A percentile compares a stretch with the other conserved stretches of the same genome.
These are phyloP conservation scores for Polyergus mexicanus DNA, from an alignment of 1,140 invertebrate genomes.

Conservation along the genomic window DNA sequence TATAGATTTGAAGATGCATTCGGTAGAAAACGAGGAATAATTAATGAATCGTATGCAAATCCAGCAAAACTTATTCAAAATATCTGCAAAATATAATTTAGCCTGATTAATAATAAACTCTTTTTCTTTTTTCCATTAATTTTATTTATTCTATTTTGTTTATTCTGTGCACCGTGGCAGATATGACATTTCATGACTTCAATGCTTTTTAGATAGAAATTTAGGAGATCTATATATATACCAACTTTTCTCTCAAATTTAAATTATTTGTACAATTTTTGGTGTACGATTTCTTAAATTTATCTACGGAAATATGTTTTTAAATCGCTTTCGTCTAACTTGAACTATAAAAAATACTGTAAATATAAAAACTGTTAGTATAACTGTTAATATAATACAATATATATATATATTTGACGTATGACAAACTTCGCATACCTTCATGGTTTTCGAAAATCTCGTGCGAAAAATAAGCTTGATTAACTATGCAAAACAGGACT, in stretches of 20 bases:
- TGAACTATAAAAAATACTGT: background rate
- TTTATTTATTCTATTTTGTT: background rate
- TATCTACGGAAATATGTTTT: background rate
- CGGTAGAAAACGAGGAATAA: background rate
- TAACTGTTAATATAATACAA: background rate
- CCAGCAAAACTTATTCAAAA: background rate
- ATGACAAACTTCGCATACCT: background rate
- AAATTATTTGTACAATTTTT: background rate
- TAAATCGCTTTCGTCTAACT: background rate
- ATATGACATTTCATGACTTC: background rate
- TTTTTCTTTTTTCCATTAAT: background rate
- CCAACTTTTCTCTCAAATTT: background rate
- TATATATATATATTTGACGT: background rate
- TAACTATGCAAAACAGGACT: slow-evolving; percentile 1
- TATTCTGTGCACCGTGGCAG: background rate
- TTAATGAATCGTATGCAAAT: background rate
- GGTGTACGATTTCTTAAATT: background rate
- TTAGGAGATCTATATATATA: background rate
- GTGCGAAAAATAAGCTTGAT: background rate
- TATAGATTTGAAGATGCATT: slow-evolving; percentile 15
- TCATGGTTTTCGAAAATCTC: background rate
- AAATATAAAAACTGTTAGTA: no score
- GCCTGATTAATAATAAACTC: background rate
- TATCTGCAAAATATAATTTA: background rate
- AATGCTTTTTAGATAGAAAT: background rate